Conservation (phyloP, 2,888 invertebrate genomes). For the Stictocephala bisonia region DNA sequence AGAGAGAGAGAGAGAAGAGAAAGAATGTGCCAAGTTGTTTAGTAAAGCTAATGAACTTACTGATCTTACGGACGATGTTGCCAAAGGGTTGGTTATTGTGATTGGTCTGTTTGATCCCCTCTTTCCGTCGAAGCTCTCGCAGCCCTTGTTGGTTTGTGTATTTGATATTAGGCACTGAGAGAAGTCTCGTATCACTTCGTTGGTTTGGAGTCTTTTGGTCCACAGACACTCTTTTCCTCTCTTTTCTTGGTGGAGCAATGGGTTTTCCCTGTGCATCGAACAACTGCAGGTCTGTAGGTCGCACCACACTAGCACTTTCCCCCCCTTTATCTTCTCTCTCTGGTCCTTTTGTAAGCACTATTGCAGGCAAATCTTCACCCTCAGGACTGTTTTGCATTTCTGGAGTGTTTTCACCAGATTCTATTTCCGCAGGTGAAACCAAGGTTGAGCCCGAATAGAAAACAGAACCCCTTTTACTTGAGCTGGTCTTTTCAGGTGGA, state of each 20-base stretch:
- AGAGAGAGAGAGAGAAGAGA: slow-evolving; percentile 7
- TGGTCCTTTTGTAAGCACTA: slow-evolving; percentile 57
- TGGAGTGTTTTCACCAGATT: slow-evolving; percentile 38
- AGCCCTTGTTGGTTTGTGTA: slow-evolving; percentile 63
- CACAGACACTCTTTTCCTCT: slow-evolving; percentile 57
- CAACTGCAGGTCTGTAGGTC: slow-evolving; percentile 76
- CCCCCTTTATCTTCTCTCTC: slow-evolving; percentile 48
- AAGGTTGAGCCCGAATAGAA: slow-evolving; percentile 37
- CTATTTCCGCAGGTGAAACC: slow-evolving; percentile 40
- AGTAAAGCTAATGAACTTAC: slow-evolving; percentile 75
- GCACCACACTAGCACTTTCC: slow-evolving; percentile 62
- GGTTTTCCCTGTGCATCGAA: slow-evolving; percentile 69
- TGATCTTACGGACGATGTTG: slow-evolving; percentile 85
- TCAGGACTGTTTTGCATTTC: slow-evolving; percentile 31
- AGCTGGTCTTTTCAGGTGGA: slow-evolving; percentile 65
- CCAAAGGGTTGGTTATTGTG: slow-evolving; percentile 69
- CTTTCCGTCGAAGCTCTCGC: slow-evolving; percentile 67
- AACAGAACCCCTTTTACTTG: slow-evolving; percentile 37
- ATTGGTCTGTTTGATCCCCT: slow-evolving; percentile 56
- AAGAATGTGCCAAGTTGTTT: slow-evolving; percentile 61
- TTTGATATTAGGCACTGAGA: slow-evolving; percentile 78
- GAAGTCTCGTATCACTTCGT: slow-evolving; percentile 73
- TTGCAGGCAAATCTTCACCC: slow-evolving; percentile 56
- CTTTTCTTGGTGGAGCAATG: slow-evolving; percentile 54
- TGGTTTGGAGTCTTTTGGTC: slow-evolving; percentile 55